Base-by-base conservation (phyloP, 2,113 vertebrate species). In the Opisthocomus hoazin region DNA sequence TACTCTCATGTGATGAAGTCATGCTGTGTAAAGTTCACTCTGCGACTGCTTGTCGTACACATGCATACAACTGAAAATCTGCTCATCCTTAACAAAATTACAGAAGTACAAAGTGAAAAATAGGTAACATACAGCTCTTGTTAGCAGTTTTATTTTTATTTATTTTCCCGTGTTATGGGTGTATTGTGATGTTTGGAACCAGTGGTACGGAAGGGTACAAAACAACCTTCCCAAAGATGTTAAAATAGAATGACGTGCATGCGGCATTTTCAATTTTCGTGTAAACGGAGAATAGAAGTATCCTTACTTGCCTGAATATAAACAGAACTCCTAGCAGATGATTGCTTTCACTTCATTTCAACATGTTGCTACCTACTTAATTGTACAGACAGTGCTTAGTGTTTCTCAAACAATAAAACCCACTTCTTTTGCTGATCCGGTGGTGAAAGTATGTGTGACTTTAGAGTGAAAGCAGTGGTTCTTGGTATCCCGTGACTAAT, bases 1-100 rank as follows among this genome's bases (percentile, higher is more conserved):
- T 56, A 8, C 58, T 86, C 79, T 73, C 45, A 18, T 85, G 76
- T 71, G 83, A 84, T 77, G 88, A 70, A 48, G 83, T 95, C 85
- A 8, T 71, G 54, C 76, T 89, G 71, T 84, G 77, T 79, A 74
- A 94, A 87, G 87, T 79, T 93, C 83, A 29, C n/a, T 94, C 11
- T 77, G 89, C 63, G 19, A n/a, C 83, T 71, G 71, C 32, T 75
- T 65, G 61, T 86, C 54, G 2, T 11, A 13, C 13, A 21, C 51
- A 5, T 48, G 58, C 23, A 15, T 24, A 41, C 22, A 48, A 20
- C 73, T 41, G 54, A 39, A 79, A 75, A 58, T 41, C 43, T 43
- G 1, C 50, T 48, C 19, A 5, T 79, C n/a, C 5, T 17, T 29
- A 22, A 45, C 17, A 23, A 10, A 74, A 24, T 51, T 24, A 1